phyloP scores from a whole-genome alignment of 30 jellyfish, hydroid and myxozoan genomes.

The Chironex yamaguchii region DNA sequence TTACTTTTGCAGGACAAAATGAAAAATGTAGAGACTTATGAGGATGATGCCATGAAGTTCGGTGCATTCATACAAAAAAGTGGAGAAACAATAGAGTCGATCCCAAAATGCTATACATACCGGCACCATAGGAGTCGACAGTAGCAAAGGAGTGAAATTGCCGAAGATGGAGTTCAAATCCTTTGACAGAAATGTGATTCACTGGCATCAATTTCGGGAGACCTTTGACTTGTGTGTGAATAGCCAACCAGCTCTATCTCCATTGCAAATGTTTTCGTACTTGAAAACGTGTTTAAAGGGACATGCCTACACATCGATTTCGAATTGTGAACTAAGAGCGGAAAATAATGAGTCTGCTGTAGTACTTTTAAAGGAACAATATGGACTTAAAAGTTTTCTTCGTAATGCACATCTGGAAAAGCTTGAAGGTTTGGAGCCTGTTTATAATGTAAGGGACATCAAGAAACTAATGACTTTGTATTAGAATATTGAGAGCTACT shows the following conservation, averaged over 20 bases:
- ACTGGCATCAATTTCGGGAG: slow-evolving; percentile 71
- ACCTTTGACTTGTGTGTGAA: slow-evolving; percentile 63
- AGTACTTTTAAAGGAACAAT: slow-evolving; percentile 31
- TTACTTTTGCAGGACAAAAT: neutral
- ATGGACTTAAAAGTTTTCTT: slow-evolving; percentile 55
- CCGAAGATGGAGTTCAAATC: slow-evolving; percentile 64
- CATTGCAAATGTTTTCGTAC: slow-evolving; percentile 46
- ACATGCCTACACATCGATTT: slow-evolving; percentile 34
- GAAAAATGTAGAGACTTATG: slow-evolving; percentile 3
- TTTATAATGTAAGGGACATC: neutral
- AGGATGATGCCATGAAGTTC: neutral
- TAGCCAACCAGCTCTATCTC: slow-evolving; percentile 6
- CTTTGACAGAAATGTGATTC: slow-evolving; percentile 42
- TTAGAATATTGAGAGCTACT: slow-evolving; percentile 54
- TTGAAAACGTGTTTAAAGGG: slow-evolving; percentile 42
- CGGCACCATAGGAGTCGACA: too few relatives aligned
- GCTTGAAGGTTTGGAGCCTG: slow-evolving; percentile 2
- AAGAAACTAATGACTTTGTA: slow-evolving; percentile 28
- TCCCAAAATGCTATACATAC: too few relatives aligned
- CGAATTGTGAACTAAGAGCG: slow-evolving; percentile 24
- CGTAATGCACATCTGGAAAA: slow-evolving; percentile 57
- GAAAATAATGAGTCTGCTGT: slow-evolving; percentile 35
- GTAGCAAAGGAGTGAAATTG: too few relatives aligned
- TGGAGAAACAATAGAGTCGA: too few relatives aligned
- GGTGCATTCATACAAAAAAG: slow-evolving; percentile 19